Conservation (phyloP, 2,888 invertebrate species). For the Acronicta aceris region DNA sequence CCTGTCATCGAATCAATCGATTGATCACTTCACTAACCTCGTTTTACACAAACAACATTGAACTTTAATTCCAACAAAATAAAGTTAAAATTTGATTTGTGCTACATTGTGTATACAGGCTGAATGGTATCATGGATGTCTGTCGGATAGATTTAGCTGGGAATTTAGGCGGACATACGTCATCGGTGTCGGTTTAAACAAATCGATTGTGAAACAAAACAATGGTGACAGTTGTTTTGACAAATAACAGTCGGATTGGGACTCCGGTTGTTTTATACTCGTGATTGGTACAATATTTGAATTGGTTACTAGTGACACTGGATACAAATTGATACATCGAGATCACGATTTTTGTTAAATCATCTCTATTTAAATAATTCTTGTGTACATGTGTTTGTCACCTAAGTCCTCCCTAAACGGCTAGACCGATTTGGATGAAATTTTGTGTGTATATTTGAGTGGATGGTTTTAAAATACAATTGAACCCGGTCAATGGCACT, state of each 20-base stretch:
- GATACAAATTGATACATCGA: constrained; percentile 22
- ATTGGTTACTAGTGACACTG: constrained; percentile 21
- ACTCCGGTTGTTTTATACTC: constrained; percentile 39
- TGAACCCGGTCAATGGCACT: too few relatives aligned
- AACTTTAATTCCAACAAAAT: constrained; percentile 38
- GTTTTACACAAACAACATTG: constrained; percentile 34
- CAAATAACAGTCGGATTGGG: constrained; percentile 56
- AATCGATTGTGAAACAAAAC: constrained; percentile 65
- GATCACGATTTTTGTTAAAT: not conserved
- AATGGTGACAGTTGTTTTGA: constrained; percentile 64
- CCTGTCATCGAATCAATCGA: constrained; percentile 80
- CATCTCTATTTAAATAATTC: too few relatives aligned
- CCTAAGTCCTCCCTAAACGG: too few relatives aligned
- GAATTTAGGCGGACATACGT: constrained; percentile 78
- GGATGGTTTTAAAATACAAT: too few relatives aligned
- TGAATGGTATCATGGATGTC: constrained; percentile 66
- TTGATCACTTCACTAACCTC: constrained; percentile 62
- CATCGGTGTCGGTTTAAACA: constrained; percentile 70
- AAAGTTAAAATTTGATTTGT: constrained; percentile 38
- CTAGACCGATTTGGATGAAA: too few relatives aligned
- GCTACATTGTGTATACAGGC: constrained; percentile 50
- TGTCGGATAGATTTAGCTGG: constrained; percentile 79
- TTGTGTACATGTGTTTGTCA: too few relatives aligned
- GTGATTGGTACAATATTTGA: constrained; percentile 47
- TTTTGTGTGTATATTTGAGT: too few relatives aligned